Evolutionary conservation across 2,797 vertebrate species (phyloP).

Genomic region (Arrhamphus sclerolepis): DNA sequence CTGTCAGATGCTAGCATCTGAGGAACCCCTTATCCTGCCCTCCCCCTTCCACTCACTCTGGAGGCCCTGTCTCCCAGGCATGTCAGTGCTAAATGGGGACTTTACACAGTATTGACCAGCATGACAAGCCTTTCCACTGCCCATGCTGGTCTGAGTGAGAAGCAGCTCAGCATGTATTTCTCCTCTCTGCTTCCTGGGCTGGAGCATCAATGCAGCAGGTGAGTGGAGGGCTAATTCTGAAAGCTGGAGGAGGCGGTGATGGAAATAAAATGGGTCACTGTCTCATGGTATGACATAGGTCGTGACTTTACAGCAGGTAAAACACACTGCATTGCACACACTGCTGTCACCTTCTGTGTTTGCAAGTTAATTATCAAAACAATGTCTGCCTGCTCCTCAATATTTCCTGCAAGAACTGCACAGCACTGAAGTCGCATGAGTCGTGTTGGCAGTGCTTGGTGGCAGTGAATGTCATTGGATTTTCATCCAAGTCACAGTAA

Average conservation of each 20-base stretch:
- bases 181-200: slow-evolving; percentile 32
- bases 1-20: slow-evolving; percentile 85
- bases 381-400: slow-evolving; percentile 14
- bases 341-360: slow-evolving; percentile 32
- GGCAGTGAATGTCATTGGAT: too few species aligned
- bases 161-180: slow-evolving; percentile 66
- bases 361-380: slow-evolving; percentile 45
- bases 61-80: slow-evolving; percentile 73
- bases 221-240: slow-evolving; percentile 58
- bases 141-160: slow-evolving; percentile 73
- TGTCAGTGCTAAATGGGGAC: slow-evolving; percentile 83
- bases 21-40: slow-evolving; percentile 59
- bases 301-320: slow-evolving; percentile 17
- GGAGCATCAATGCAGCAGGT: slow-evolving; percentile 52
- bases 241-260: slow-evolving; percentile 48
- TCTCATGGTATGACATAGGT: slow-evolving; percentile 20
- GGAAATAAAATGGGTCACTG: slow-evolving; percentile 36
- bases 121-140: slow-evolving; percentile 75
- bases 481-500: too few species aligned
- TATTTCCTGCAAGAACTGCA: slow-evolving; percentile 12
- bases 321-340: slow-evolving; percentile 12
- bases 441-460: background rate
- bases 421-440: slow-evolving; percentile 12
- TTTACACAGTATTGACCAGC: slow-evolving; percentile 85
- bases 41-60: slow-evolving; percentile 39